Conservation (phyloP, 2,797 vertebrate genomes). For the Urophycis tenuis region DNA sequence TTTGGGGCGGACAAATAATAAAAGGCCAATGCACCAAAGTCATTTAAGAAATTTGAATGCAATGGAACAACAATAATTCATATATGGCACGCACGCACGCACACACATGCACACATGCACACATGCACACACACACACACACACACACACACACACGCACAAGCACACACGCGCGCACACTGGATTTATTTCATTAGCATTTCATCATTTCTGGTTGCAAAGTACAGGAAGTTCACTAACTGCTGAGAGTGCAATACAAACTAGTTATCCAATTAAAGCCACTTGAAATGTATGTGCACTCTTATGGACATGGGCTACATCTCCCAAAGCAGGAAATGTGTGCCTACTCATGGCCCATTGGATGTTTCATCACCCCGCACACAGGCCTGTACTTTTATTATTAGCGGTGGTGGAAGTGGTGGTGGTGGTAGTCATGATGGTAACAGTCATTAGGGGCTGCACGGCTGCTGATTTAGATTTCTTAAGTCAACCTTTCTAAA, state of each 20-base stretch:
- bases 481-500: no score
- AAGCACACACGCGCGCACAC: conserved; percentile 1
- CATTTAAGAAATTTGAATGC: no score
- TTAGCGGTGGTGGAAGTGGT: neutral
- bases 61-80: conserved; percentile 45
- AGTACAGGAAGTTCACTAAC: conserved; percentile 32
- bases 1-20: no score
- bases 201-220: conserved; percentile 45
- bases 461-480: no score
- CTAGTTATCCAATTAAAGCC: neutral
- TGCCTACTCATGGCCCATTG: neutral
- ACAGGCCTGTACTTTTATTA: neutral
- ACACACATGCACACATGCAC: conserved; percentile 15
- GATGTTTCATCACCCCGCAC: neutral
- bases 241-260: conserved; percentile 19
- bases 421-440: neutral
- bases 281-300: neutral
- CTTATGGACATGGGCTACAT: neutral
- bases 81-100: neutral
- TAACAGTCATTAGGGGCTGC: no score
- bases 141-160: conserved; percentile 18
- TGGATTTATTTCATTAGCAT: conserved; percentile 50
- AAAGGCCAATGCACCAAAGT: no score
- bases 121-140: conserved; percentile 20
- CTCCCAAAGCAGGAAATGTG: neutral